These are phyloP conservation scores for Ichneumon xanthorius DNA, from an alignment of 2,888 invertebrate species.

Conservation along the genomic window DNA sequence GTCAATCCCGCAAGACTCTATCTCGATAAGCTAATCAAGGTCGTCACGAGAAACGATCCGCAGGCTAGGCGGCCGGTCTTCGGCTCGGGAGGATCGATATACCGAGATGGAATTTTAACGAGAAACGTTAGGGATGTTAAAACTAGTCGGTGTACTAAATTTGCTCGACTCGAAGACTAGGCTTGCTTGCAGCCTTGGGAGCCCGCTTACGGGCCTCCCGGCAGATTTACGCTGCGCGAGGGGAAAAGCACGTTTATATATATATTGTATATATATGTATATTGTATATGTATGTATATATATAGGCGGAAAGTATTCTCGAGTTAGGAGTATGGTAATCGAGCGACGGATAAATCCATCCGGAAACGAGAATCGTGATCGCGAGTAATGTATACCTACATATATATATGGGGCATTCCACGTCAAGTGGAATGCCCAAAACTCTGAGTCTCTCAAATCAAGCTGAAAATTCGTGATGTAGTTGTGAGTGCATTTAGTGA, in stretches of 20 bases:
- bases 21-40: slow-evolving; percentile 42
- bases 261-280: no score
- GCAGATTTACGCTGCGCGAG: background rate
- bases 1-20: background rate
- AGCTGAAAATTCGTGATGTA: no score
- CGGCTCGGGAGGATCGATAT: slow-evolving; percentile 18
- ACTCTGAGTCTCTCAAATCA: no score
- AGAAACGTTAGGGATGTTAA: slow-evolving; percentile 31
- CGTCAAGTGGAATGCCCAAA: no score
- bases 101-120: slow-evolving; percentile 57
- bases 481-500: no score
- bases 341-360: slow-evolving; percentile 46
- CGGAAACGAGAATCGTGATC: slow-evolving; percentile 37
- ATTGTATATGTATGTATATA: no score
- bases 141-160: slow-evolving; percentile 26
- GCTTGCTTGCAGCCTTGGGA: background rate
- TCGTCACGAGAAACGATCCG: slow-evolving; percentile 26
- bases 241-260: background rate
- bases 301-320: background rate
- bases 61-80: background rate
- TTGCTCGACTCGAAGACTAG: slow-evolving; percentile 36
- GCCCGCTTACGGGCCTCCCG: slow-evolving; percentile 1
- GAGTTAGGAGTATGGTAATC: slow-evolving; percentile 46
- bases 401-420: background rate
- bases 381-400: background rate